phyloP scores from a whole-genome alignment of 2,113 vertebrate species.

The Cephalopholis sonnerati region DNA sequence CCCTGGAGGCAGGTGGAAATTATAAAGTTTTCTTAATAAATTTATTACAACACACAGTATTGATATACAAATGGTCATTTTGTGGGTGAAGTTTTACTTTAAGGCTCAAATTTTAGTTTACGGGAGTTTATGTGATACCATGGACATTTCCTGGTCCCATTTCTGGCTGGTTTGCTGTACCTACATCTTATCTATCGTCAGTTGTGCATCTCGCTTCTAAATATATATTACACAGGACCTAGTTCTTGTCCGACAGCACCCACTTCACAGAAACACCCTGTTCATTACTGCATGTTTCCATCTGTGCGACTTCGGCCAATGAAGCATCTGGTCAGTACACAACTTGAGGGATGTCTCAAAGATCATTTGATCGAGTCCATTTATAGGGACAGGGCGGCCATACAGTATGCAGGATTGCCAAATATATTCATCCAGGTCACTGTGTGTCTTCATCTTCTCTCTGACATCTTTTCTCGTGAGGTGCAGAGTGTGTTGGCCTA shows the following conservation, averaged over 20 bases:
- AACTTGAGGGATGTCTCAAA: conserved; percentile 42
- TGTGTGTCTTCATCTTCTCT: conserved; percentile 25
- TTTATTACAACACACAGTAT: too few relatives aligned
- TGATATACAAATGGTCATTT: too few relatives aligned
- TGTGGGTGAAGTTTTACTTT: too few relatives aligned
- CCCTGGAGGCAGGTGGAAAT: too few relatives aligned
- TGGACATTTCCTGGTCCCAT: background rate
- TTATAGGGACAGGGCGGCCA: conserved; percentile 18
- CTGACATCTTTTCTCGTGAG: conserved; percentile 18
- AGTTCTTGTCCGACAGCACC: conserved; percentile 19
- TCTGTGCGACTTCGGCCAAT: conserved; percentile 31
- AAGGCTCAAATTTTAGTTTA: background rate
- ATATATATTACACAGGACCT: conserved; percentile 14
- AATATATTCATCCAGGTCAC: conserved; percentile 41
- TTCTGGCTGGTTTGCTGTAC: background rate
- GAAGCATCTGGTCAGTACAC: conserved; percentile 51
- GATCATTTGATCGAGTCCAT: conserved; percentile 16
- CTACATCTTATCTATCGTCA: background rate
- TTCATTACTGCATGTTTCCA: conserved; percentile 46
- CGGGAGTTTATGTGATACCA: background rate
- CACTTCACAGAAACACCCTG: conserved; percentile 42
- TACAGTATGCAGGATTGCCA: conserved; percentile 10
- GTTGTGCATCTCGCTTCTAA: background rate
- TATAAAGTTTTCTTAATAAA: too few relatives aligned
- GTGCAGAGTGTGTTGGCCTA: conserved; percentile 23